Conservation (phyloP, 2,113 vertebrate species). For the Oophaga pumilio region DNA sequence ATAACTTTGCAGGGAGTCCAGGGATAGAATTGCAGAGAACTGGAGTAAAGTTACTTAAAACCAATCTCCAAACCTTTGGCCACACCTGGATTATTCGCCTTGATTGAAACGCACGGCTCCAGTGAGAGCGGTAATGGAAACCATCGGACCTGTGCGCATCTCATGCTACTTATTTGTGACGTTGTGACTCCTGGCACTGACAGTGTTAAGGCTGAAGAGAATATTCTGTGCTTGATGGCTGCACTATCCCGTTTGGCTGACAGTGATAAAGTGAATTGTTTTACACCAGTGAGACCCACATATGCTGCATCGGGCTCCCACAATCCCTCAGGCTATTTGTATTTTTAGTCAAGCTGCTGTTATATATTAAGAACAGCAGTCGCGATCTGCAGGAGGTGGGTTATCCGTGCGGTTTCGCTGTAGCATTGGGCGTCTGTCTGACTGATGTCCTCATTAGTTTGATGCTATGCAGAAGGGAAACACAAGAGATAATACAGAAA, state of each 20-base stretch:
- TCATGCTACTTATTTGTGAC: not conserved
- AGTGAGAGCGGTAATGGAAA: not conserved
- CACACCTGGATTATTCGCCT: too few relatives aligned
- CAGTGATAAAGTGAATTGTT: slow-evolving; percentile 43
- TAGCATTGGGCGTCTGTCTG: not conserved
- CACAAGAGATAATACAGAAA: not conserved
- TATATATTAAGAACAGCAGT: slow-evolving; percentile 47
- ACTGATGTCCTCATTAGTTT: slow-evolving; percentile 18
- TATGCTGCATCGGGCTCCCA: slow-evolving; percentile 38
- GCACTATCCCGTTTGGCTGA: slow-evolving; percentile 37
- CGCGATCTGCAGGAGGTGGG: slow-evolving; percentile 41
- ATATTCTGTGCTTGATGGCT: not conserved
- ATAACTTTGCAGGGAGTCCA: too few relatives aligned
- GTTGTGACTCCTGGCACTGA: not conserved
- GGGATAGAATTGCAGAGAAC: too few relatives aligned
- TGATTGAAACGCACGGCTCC: not conserved
- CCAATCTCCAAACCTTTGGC: too few relatives aligned
- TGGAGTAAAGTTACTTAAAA: too few relatives aligned
- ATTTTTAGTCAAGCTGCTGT: slow-evolving; percentile 50
- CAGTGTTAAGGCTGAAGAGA: not conserved
- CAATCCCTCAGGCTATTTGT: slow-evolving; percentile 49
- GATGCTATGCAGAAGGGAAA: not conserved
- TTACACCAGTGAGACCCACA: slow-evolving; percentile 45
- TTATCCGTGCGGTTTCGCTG: slow-evolving; percentile 6
- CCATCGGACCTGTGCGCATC: not conserved